Percentiles rank a stretch among this genome's conserved stretches.
Conservation (phyloP, 92 coral and sea anemone genomes). For the Phenganax stokvisi region DNA sequence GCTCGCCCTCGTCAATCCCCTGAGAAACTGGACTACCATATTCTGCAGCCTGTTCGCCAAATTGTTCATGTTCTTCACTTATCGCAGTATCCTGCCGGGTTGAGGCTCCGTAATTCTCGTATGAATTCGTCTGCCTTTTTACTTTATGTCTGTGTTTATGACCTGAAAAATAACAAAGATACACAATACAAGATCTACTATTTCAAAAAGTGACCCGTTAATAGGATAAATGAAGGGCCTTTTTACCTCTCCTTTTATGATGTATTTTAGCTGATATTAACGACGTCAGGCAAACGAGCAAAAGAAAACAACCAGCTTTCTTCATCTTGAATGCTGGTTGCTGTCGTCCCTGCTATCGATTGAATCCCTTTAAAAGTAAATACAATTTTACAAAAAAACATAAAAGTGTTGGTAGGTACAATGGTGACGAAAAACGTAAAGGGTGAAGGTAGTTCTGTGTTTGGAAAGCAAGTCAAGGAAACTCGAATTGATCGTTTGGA, state of each 20-base stretch:
- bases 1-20: constrained; percentile 26
- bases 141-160: constrained; percentile 13
- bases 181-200: too few relatives aligned
- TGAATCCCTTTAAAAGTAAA: too few relatives aligned
- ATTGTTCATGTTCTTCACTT: not conserved
- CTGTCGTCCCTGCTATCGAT: constrained; percentile 23
- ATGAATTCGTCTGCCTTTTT: constrained; percentile 38
- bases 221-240: not conserved
- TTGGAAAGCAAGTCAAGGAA: too few relatives aligned
- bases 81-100: not conserved
- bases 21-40: constrained; percentile 1
- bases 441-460: too few relatives aligned
- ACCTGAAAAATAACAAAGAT: not conserved
- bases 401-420: too few relatives aligned
- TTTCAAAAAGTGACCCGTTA: not conserved
- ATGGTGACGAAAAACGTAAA: too few relatives aligned
- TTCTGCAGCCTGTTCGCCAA: not conserved
- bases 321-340: constrained; percentile 31
- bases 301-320: constrained; percentile 25
- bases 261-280: constrained; percentile 16
- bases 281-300: constrained; percentile 29
- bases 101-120: constrained; percentile 12
- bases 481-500: too few relatives aligned
- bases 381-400: too few relatives aligned
- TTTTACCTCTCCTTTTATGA: constrained; percentile 11